phyloP scores from a whole-genome alignment of 2,113 vertebrate species.

The Sorex fumeus region DNA sequence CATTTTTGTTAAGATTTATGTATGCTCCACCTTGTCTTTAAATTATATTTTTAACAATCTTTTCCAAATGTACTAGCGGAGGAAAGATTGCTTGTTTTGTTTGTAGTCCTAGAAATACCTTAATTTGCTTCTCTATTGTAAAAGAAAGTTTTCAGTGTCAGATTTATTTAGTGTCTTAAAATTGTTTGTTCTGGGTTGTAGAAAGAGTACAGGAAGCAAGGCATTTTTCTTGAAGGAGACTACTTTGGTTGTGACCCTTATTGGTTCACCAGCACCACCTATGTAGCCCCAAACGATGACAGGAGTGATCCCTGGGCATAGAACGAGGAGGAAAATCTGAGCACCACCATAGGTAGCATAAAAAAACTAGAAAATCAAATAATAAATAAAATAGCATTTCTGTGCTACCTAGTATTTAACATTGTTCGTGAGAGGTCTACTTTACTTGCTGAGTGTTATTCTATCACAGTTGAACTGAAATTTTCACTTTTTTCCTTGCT shows the following conservation, averaged over 20 bases:
- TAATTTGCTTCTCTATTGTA: not conserved
- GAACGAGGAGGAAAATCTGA: too few relatives aligned
- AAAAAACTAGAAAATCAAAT: too few relatives aligned
- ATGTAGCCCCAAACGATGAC: too few relatives aligned
- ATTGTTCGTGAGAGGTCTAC: not conserved
- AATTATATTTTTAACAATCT: constrained; percentile 3
- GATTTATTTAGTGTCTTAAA: constrained; percentile 11
- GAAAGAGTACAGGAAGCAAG: too few relatives aligned
- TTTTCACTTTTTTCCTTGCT: constrained; percentile 14
- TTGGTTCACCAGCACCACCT: too few relatives aligned
- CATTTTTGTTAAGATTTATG: not conserved
- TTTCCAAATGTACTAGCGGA: not conserved
- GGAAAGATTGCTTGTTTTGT: not conserved
- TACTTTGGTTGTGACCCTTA: too few relatives aligned
- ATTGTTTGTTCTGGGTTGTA: not conserved
- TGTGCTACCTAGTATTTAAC: not conserved
- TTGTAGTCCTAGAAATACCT: not conserved
- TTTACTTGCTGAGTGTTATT: not conserved
- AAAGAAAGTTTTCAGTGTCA: not conserved
- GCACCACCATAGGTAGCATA: too few relatives aligned
- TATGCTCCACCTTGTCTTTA: not conserved
- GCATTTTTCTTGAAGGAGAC: too few relatives aligned
- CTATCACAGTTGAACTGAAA: not conserved
- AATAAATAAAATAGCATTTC: not conserved
- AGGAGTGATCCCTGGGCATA: too few relatives aligned